These are phyloP conservation scores for Diplosoma virens DNA, from an alignment of 23 tunicate genomes.

Conservation along the genomic window DNA sequence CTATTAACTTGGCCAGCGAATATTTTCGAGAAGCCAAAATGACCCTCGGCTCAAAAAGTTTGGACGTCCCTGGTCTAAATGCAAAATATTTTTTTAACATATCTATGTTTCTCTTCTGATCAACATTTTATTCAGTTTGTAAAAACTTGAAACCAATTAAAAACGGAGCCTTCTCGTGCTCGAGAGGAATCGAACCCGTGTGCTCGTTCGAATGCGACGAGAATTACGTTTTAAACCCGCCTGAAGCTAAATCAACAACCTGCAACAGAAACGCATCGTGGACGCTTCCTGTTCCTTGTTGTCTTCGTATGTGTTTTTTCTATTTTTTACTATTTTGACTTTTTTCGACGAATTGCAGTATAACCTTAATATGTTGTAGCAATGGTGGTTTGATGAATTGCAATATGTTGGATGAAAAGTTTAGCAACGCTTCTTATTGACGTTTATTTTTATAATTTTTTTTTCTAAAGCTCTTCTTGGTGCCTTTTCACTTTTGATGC, in stretches of 20 bases:
- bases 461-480: neutral
- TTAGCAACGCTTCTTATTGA: neutral
- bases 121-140: too few relatives aligned
- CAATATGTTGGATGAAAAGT: too few relatives aligned
- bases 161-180: neutral
- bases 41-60: too few relatives aligned
- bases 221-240: neutral
- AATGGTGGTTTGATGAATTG: neutral
- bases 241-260: neutral
- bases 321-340: too few relatives aligned
- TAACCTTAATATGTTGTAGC: neutral
- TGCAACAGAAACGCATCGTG: neutral
- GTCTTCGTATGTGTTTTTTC: neutral
- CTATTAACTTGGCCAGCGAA: too few relatives aligned
- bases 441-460: neutral
- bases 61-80: too few relatives aligned
- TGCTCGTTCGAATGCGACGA: neutral
- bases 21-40: too few relatives aligned
- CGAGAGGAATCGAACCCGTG: neutral
- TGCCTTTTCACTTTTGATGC: neutral
- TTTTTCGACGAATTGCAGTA: neutral
- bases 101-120: too few relatives aligned
- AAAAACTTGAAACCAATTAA: neutral
- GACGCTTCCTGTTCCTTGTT: conserved; percentile 10
- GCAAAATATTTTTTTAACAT: too few relatives aligned